phyloP scores from a whole-genome alignment of 2,797 vertebrate genomes.

The Lates japonicus region DNA sequence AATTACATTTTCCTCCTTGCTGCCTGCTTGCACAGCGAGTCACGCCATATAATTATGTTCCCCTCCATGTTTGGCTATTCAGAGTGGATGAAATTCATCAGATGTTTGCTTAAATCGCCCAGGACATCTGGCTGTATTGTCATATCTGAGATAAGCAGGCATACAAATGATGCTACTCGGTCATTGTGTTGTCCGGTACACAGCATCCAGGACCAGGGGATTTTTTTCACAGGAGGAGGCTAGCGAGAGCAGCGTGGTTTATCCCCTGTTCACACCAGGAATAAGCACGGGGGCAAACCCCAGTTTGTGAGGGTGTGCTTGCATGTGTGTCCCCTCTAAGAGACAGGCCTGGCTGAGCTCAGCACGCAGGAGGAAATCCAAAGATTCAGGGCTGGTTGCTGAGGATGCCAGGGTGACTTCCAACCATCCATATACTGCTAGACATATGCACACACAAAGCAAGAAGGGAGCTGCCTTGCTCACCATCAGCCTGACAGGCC shows the following conservation, averaged over 20 bases:
- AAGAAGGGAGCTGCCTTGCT: slow-evolving; percentile 29
- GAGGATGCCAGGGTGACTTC: slow-evolving; percentile 53
- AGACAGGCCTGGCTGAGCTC: slow-evolving; percentile 45
- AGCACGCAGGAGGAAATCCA: slow-evolving; percentile 52
- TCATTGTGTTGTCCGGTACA: slow-evolving; percentile 38
- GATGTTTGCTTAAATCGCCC: slow-evolving; percentile 54
- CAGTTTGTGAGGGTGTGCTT: slow-evolving; percentile 19
- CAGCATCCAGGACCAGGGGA: slow-evolving; percentile 33
- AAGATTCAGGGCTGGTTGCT: slow-evolving; percentile 38
- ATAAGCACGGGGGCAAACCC: slow-evolving; percentile 28
- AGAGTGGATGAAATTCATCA: slow-evolving; percentile 53
- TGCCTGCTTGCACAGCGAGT: slow-evolving; percentile 33
- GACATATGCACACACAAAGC: slow-evolving; percentile 30
- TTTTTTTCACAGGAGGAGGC: slow-evolving; percentile 20
- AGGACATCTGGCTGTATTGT: slow-evolving; percentile 73
- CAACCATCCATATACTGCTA: slow-evolving; percentile 46
- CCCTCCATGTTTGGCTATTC: slow-evolving; percentile 40
- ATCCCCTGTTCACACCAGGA: slow-evolving; percentile 45
- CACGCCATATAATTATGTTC: slow-evolving; percentile 46
- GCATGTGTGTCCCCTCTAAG: slow-evolving; percentile 26
- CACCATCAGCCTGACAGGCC: slow-evolving; percentile 57
- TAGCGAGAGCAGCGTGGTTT: slow-evolving; percentile 26
- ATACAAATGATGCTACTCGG: slow-evolving; percentile 43
- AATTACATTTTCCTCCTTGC: slow-evolving; percentile 51
- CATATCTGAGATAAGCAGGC: slow-evolving; percentile 65